Evolutionary conservation across 2,113 vertebrate genomes (phyloP).

Genomic region (Tachysurus fulvidraco): DNA sequence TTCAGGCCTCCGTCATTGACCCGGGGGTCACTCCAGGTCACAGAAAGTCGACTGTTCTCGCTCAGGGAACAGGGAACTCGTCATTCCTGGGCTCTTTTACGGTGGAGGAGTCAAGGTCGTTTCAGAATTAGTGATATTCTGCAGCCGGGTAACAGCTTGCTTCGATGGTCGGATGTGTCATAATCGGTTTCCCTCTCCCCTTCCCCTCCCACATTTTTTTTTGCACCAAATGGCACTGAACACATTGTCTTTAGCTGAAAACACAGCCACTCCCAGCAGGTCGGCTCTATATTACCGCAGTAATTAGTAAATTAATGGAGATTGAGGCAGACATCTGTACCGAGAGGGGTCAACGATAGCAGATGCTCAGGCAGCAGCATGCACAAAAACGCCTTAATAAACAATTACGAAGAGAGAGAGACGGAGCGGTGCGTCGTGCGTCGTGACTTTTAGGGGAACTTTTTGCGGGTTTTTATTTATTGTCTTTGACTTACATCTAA

Average conservation of each 20-base stretch:
- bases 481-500: neutral
- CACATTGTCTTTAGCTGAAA: slow-evolving; percentile 79
- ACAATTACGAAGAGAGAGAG: slow-evolving; percentile 21
- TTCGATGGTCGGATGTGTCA: slow-evolving; percentile 74
- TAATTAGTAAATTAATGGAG: slow-evolving; percentile 81
- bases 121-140: slow-evolving; percentile 74
- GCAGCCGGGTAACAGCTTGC: slow-evolving; percentile 75
- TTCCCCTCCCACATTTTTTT: slow-evolving; percentile 17
- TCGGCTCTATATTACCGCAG: slow-evolving; percentile 69
- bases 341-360: slow-evolving; percentile 76
- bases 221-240: slow-evolving; percentile 73
- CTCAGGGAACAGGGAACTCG: slow-evolving; percentile 61
- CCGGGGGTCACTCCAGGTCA: neutral
- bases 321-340: slow-evolving; percentile 78
- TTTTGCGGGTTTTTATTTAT: neutral
- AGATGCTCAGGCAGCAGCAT: slow-evolving; percentile 75
- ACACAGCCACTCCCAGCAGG: slow-evolving; percentile 57
- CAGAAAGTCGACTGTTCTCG: slow-evolving; percentile 26
- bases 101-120: slow-evolving; percentile 72
- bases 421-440: neutral
- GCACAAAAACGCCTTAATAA: slow-evolving; percentile 72
- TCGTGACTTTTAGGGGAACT: slow-evolving; percentile 23
- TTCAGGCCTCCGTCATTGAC: slow-evolving; percentile 17
- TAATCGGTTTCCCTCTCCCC: slow-evolving; percentile 67
- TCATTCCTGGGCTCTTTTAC: slow-evolving; percentile 65